Conservation (phyloP, 2,888 invertebrate genomes). For the Drosophila antonietae region DNA sequence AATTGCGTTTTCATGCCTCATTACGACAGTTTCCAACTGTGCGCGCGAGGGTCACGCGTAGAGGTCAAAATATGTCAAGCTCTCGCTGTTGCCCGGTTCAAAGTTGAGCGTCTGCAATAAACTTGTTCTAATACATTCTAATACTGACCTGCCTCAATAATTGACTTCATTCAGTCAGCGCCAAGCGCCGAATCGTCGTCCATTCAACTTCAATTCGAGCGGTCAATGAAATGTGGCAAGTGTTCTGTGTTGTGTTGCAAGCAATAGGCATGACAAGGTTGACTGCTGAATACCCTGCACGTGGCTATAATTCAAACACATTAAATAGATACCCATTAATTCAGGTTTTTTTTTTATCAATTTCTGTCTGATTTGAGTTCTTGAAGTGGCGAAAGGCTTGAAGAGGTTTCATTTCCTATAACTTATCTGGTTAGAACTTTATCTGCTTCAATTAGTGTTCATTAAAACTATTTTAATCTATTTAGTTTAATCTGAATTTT, state of each 20-base stretch:
- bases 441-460: too few species aligned
- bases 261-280: background rate
- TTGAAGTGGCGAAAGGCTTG: too few species aligned
- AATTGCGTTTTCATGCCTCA: conserved; percentile 35
- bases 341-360: background rate
- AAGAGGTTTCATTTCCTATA: too few species aligned
- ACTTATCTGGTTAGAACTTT: too few species aligned
- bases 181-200: conserved; percentile 9
- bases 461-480: too few species aligned
- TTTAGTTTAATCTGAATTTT: too few species aligned
- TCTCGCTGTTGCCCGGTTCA: conserved; percentile 37
- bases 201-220: conserved; percentile 30
- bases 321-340: background rate
- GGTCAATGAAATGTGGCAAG: conserved; percentile 23
- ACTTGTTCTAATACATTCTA: conserved; percentile 31
- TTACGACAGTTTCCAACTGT: conserved; percentile 20
- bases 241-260: background rate
- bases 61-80: conserved; percentile 44
- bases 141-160: conserved; percentile 57
- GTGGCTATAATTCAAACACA: background rate
- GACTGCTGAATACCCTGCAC: background rate
- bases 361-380: background rate
- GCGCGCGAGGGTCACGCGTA: conserved; percentile 35
- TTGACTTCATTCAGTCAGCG: background rate
- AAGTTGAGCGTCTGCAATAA: conserved; percentile 58